Evolutionary conservation across 2,888 invertebrate genomes (phyloP), one percentile per base, ranked within the genome.

Genomic region (Rhaphigaster nebulosa): DNA sequence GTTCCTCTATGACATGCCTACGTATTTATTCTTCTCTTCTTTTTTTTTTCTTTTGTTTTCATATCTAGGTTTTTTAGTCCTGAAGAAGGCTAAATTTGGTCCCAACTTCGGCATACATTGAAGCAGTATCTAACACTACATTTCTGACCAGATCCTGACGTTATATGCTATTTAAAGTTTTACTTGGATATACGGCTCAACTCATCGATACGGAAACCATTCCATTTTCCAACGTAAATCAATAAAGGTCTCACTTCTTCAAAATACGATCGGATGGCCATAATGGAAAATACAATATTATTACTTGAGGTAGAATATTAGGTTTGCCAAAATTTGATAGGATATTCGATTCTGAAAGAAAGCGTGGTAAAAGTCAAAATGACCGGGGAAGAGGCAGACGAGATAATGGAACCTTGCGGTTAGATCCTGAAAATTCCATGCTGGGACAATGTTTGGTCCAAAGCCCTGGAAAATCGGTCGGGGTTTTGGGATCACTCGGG

Each of bases 391-490:
- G 45, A 84, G 34, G 45, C 84, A n/a, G n/a, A 84, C 13, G 84
- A 84, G 84, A 45, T 45, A 84, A 84, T 41, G 84, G 45, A 84
- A 84, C 38, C 80, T n/a, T 84, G 84, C 45, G 84, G 41, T 84
- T 41, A 84, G 45, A 84, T 84, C 84, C 84, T 84, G 84, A 84
- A 84, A 84, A 84, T 84, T 84, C 84, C 84, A 50, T 34, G 84
- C 84, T n/a, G 84, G 84, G 84, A 84, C 84, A 84, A 84, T 84
- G 84, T 84, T 84, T 84, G 84, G 84, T 88, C 88, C 88, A 88
- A 88, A 88, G 88, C 88, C 88, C 88, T 38, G 88, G 88, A 88
- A 88, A 88, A 88, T 88, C 88, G 88, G 65, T 60, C 60, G 41
- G 84, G 80, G 84, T 84, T 84, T 84, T 84, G n/a, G 84, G 84